Percentiles rank a stretch among this genome's conserved stretches.
Conservation (phyloP, 2,797 vertebrate genomes). For the Chiloscyllium punctatum region DNA sequence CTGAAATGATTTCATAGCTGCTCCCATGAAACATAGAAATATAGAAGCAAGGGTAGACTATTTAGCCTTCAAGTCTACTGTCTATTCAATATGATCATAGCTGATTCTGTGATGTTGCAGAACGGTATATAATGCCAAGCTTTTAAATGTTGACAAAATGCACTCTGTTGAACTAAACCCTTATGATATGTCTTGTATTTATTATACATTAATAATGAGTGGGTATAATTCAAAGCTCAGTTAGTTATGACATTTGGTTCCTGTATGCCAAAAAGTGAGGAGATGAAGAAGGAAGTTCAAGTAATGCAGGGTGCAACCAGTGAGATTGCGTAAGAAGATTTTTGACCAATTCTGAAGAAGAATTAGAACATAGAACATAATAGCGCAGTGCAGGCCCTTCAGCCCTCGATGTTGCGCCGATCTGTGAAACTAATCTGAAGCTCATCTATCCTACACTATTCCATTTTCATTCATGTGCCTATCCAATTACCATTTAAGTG, state of each 20-base stretch:
- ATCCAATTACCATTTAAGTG: too few relatives aligned
- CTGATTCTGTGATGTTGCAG: background rate
- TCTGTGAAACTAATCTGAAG: too few relatives aligned
- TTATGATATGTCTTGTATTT: background rate
- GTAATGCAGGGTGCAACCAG: background rate
- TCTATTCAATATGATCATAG: too few relatives aligned
- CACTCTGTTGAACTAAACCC: background rate
- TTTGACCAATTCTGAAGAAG: background rate
- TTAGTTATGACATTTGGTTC: background rate
- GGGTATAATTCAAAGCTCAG: background rate
- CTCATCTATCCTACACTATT: too few relatives aligned
- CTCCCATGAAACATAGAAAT: too few relatives aligned
- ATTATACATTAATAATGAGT: conserved; percentile 13
- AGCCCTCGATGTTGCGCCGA: too few relatives aligned
- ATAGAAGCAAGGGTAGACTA: too few relatives aligned
- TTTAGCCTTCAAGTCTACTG: too few relatives aligned
- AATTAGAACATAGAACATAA: too few relatives aligned
- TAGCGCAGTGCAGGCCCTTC: too few relatives aligned
- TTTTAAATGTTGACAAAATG: background rate
- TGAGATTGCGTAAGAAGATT: background rate
- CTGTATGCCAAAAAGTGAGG: background rate
- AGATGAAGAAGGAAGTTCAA: too few relatives aligned
- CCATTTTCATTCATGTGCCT: too few relatives aligned
- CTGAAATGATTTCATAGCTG: background rate
- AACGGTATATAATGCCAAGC: background rate